A percentile compares a stretch with the other conserved stretches of the same genome.
Evolutionary conservation across 2,113 vertebrate genomes (phyloP).

Genomic region (Stigmatopora nigra): DNA sequence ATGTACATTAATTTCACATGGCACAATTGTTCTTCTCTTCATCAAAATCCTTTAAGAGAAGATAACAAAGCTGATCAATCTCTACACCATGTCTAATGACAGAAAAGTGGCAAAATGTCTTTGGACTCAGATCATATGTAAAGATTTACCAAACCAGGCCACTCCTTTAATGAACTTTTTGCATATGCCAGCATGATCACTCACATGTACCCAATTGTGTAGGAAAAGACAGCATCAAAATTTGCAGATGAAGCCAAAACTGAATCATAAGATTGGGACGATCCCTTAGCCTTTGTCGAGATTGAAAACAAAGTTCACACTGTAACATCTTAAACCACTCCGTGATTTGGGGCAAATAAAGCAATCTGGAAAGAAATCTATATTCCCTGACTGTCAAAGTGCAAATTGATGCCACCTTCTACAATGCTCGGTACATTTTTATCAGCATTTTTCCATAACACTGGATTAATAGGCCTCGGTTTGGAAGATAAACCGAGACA

Average conservation of each 20-base stretch:
- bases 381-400: conserved; percentile 47
- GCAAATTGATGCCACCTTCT: conserved; percentile 53
- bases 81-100: conserved; percentile 32
- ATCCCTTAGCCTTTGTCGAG: conserved; percentile 45
- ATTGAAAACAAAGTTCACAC: conserved; percentile 31
- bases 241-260: conserved; percentile 43
- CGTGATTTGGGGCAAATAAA: conserved; percentile 50
- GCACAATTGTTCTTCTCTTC: conserved; percentile 22
- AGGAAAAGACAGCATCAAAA: conserved; percentile 49
- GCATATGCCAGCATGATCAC: conserved; percentile 36
- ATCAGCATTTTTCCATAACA: conserved; percentile 55
- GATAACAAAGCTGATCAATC: conserved; percentile 26
- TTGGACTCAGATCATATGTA: conserved; percentile 19
- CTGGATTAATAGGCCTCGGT: conserved; percentile 60
- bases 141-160: conserved; percentile 43
- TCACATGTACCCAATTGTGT: conserved; percentile 49
- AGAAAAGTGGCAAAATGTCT: conserved; percentile 24
- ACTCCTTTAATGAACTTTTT: conserved; percentile 44
- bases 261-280: conserved; percentile 49
- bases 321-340: conserved; percentile 33
- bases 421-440: conserved; percentile 49
- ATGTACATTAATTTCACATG: conserved; percentile 21
- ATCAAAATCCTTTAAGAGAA: conserved; percentile 16
- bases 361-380: conserved; percentile 50
- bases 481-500: conserved; percentile 59